Evolutionary conservation across 2,888 invertebrate species (phyloP).

Genomic region (Pilophorus perplexus): DNA sequence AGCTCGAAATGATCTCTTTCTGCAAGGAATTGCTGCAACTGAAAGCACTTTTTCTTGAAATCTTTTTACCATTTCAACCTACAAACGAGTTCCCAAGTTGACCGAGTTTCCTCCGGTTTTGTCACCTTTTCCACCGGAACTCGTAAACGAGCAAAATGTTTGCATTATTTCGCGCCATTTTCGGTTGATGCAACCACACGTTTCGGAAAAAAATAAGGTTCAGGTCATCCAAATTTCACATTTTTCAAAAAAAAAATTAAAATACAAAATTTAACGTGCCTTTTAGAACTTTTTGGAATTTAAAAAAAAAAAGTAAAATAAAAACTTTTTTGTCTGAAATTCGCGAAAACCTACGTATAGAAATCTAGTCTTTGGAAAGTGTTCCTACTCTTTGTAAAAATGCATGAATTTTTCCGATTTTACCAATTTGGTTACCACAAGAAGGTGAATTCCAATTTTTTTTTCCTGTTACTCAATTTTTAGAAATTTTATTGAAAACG

Average conservation of each 20-base stretch:
- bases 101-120: too few relatives aligned
- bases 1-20: constrained; percentile 31
- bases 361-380: constrained; percentile 42
- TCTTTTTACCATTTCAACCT: too few relatives aligned
- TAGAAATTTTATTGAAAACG: not conserved
- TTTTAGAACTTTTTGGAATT: constrained; percentile 37
- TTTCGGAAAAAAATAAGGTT: too few relatives aligned
- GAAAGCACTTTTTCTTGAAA: too few relatives aligned
- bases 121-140: too few relatives aligned
- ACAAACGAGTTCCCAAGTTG: too few relatives aligned
- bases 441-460: not conserved
- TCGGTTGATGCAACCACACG: too few relatives aligned
- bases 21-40: too few relatives aligned
- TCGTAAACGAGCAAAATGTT: too few relatives aligned
- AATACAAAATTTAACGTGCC: constrained; percentile 42
- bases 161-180: too few relatives aligned
- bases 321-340: constrained; percentile 25
- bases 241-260: constrained; percentile 12
- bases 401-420: not conserved
- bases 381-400: constrained; percentile 34
- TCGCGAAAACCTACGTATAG: constrained; percentile 14
- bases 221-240: not conserved
- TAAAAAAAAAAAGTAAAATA: too few relatives aligned
- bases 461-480: not conserved
- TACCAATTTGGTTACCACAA: not conserved